Base-by-base conservation (phyloP, 2,888 invertebrate genomes). In the Halictus quadricinctus region DNA sequence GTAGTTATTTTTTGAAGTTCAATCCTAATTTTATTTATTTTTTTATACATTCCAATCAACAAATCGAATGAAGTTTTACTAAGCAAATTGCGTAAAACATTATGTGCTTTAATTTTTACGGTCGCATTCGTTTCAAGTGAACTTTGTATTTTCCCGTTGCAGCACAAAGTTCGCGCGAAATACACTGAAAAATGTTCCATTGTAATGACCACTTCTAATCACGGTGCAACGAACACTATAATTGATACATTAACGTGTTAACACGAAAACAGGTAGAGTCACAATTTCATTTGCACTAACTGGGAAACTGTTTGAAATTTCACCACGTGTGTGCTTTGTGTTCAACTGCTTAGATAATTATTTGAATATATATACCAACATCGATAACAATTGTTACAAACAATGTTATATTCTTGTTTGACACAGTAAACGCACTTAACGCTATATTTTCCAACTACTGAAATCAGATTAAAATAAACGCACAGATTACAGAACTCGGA, bases 141-240 rank as follows among this genome's bases (percentile, higher is more conserved):
- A n/a, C 8, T 41, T 73, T 50, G 25, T 29, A 29, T 29, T 29
- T 36, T 5, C 8, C 43, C n/a, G 12, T 25, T 66, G 69, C n/a
- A 54, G 46, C n/a, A n/a, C 36, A 25, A 0, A 25, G n/a, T 70
- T 18, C 1, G n/a, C 12, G 25, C 7, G 46, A n/a, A 58, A 80
- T 81, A 85, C n/a, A n/a, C n/a, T 58, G 80, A 80, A 79, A 85
- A 70, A 75, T 64, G 72, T 80, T 76, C 74, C 70, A 79, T 85
- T 85, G 75, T 80, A 85, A 82, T 46, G 46, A 18, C 8, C 13
- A 50, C 72, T 70, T 82, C 83, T 87, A 72, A 72, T 80, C 76
- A 76, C 43, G 76, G 74, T 58, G 21, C 70, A 72, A 58, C 69
- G 50, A 79, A 58, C 72, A 21, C 60, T 66, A 70, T 85, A 82